Evolutionary conservation across 2,888 invertebrate species (phyloP), one percentile per base, ranked within the genome.

Genomic region (Apodemia mormo): DNA sequence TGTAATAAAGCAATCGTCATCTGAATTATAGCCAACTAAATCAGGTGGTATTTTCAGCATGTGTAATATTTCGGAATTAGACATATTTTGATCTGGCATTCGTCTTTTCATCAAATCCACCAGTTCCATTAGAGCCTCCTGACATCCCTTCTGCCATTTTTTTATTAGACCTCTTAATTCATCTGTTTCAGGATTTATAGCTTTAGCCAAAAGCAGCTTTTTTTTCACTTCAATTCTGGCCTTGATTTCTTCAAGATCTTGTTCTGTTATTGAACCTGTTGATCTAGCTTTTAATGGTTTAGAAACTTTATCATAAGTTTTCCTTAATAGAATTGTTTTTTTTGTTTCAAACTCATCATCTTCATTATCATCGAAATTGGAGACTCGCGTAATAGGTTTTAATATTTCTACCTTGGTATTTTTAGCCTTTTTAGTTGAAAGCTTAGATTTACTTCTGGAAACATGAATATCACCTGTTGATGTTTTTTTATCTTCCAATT

Each of bases 101-200:
- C 90, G 91, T 1, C 78, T 82, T 71, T 86, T 87, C 85, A 94
- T 90, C 54, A 92, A 74, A 54, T 88, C 88, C 78, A 94, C 85
- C 14, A 94, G 82, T 70, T 94, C 92, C 71, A 87, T 84, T 29
- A 95, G 78, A 0, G 94, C 94, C 76, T 88, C 87, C 74, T 94
- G 94, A 73, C 94, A 94, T 1, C 93, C 94, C 69, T 83, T 88
- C 75, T 93, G 92, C 94, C 94, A 95, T 76, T 89, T 94, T 71
- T 90, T 88, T 43, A 94, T 94, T 40, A 93, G 81, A 56, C 74
- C 81, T 71, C 89, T 80, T 7, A 95, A 76, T 78, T 94, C 94
- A 72, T 88, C 88, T 0, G 90, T 88, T 56, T 94, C 94, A 67
- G 90, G 85, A 29, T 88, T 85, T 72, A 87, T 81, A 40, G 86